Percentiles rank a stretch among this genome's conserved stretches.
phyloP scores from a whole-genome alignment of 2,797 vertebrate genomes.

The Acipenser ruthenus region DNA sequence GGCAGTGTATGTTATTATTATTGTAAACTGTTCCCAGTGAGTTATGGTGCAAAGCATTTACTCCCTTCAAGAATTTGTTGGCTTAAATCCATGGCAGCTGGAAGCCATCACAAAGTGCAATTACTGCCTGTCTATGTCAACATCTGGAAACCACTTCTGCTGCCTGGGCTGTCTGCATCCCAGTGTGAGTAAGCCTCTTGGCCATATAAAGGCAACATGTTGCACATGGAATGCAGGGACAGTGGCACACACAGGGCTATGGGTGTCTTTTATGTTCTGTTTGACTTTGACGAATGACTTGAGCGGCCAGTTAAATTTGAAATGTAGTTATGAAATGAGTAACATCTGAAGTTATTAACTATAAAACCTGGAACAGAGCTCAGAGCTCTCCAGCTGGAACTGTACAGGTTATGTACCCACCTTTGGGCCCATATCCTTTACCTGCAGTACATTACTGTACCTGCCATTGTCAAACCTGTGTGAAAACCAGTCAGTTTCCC shows the following conservation, averaged over 20 bases:
- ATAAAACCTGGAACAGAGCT: background rate
- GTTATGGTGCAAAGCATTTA: conserved; percentile 67
- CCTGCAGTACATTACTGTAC: too few species aligned
- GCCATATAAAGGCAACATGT: conserved; percentile 44
- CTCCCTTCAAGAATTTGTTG: conserved; percentile 67
- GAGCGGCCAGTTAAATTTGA: conserved; percentile 21
- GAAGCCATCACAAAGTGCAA: conserved; percentile 90
- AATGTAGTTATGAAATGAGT: conserved; percentile 21
- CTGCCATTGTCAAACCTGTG: too few species aligned
- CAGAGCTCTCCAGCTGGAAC: background rate
- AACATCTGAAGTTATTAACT: conserved; percentile 17
- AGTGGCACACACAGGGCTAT: conserved; percentile 17
- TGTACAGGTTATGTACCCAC: too few species aligned
- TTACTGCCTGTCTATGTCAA: conserved; percentile 83
- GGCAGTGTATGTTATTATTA: conserved; percentile 59
- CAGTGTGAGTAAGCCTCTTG: conserved; percentile 34
- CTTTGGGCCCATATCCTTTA: too few species aligned
- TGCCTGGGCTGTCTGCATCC: conserved; percentile 39
- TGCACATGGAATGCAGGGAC: conserved; percentile 34
- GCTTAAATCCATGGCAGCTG: conserved; percentile 80
- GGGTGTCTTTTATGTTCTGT: conserved; percentile 20
- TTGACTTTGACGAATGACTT: conserved; percentile 25
- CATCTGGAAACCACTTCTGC: conserved; percentile 78
- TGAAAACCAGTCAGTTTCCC: too few species aligned
- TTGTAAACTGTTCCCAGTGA: conserved; percentile 70